Evolutionary conservation across 2,797 vertebrate species (phyloP).

Genomic region (Muscicapa striata): DNA sequence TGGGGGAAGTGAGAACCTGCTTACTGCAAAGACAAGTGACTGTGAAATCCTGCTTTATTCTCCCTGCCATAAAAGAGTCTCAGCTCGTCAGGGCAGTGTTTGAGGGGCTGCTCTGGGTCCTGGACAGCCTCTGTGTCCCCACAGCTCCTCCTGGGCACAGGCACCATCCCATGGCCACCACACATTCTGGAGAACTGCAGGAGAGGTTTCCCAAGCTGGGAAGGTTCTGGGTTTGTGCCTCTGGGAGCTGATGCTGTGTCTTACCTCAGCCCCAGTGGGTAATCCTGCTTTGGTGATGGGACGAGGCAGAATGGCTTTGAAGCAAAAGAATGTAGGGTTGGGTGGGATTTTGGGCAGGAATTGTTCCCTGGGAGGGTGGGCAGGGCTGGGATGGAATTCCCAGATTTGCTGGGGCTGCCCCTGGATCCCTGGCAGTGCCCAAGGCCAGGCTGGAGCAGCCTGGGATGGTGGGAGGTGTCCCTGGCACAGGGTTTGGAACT

Average conservation of each 20-base stretch:
- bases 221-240: not conserved
- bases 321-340: accelerated
- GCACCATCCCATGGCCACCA: accelerated
- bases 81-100: not conserved
- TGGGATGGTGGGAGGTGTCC: not conserved
- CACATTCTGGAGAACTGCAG: not conserved
- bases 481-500: not conserved
- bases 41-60: constrained; percentile 65
- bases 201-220: accelerated
- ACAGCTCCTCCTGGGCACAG: accelerated
- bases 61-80: constrained; percentile 22
- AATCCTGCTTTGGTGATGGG: not conserved
- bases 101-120: not conserved
- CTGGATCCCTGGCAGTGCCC: not conserved
- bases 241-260: accelerated
- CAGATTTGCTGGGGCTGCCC: not conserved
- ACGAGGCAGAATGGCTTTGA: not conserved
- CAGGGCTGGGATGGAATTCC: not conserved
- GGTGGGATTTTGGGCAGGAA: not conserved
- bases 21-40: constrained; percentile 61
- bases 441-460: not conserved
- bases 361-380: not conserved
- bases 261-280: not conserved
- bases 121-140: accelerated
- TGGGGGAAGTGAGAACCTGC: constrained; percentile 55